A percentile compares a stretch with the other conserved stretches of the same genome.
phyloP scores from a whole-genome alignment of 2,797 vertebrate genomes.

The Gymnoscopelus braueri region DNA sequence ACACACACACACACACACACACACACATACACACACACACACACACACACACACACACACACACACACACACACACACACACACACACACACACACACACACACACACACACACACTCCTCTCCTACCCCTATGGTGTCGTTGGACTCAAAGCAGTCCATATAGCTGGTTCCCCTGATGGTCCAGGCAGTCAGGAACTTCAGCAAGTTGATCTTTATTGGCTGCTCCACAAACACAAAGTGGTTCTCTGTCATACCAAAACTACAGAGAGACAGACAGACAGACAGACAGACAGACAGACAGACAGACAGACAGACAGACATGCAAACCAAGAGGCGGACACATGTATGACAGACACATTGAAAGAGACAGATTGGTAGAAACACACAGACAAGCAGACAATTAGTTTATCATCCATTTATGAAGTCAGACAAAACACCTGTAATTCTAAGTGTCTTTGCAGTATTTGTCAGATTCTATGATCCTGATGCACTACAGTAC shows the following conservation, averaged over 20 bases:
- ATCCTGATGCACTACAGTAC: too few species aligned
- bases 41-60: constrained; percentile 26
- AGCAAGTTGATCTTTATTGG: constrained; percentile 95
- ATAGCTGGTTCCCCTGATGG: constrained; percentile 91
- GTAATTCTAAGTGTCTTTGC: background rate
- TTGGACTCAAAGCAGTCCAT: constrained; percentile 97
- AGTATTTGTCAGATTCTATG: too few species aligned
- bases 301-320: too few species aligned
- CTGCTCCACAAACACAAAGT: constrained; percentile 94
- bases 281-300: too few species aligned
- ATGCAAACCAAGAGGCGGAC: too few species aligned
- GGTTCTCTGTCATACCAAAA: constrained; percentile 91
- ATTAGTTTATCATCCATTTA: too few species aligned
- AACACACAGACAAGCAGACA: background rate
- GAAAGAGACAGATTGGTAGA: background rate
- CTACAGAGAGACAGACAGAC: constrained; percentile 61
- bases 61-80: background rate
- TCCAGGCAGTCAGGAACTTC: constrained; percentile 93
- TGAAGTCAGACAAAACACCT: background rate
- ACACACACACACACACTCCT: background rate
- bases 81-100: background rate
- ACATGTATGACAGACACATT: too few species aligned
- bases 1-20: too few species aligned
- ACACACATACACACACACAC: background rate
- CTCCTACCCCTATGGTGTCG: constrained; percentile 89